A percentile compares a stretch with the other conserved stretches of the same genome.
These are phyloP conservation scores for Hybognathus amarus DNA, from an alignment of 2,797 vertebrate genomes.

Conservation along the genomic window DNA sequence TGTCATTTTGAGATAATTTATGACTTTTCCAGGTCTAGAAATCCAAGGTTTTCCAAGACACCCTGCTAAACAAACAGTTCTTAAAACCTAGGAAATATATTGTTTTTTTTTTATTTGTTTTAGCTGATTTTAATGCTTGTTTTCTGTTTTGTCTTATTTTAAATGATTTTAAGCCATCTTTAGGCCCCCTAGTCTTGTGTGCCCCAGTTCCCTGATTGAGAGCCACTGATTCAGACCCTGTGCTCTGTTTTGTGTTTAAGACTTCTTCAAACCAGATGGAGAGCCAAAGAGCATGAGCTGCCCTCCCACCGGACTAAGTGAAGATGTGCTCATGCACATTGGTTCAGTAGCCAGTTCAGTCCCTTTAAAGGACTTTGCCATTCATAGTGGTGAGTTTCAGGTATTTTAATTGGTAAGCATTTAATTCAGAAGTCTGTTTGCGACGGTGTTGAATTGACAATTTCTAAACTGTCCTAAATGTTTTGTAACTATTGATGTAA, in stretches of 20 bases:
- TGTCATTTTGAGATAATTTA: neutral
- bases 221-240: neutral
- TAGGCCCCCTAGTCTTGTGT: neutral
- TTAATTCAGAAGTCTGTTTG: neutral
- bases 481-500: neutral
- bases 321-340: conserved; percentile 84
- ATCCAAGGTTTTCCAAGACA: neutral
- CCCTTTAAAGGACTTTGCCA: conserved; percentile 88
- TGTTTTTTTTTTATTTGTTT: neutral
- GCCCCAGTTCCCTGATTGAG: neutral
- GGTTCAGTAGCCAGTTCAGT: conserved; percentile 88
- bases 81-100: neutral
- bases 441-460: neutral
- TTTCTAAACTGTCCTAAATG: neutral
- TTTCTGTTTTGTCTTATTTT: neutral
- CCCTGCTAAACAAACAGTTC: neutral
- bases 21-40: neutral
- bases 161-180: neutral
- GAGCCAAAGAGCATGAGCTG: conserved; percentile 89
- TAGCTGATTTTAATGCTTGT: neutral
- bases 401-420: neutral
- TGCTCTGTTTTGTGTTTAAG: conserved; percentile 65
- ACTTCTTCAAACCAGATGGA: conserved; percentile 90
- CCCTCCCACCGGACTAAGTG: conserved; percentile 83
- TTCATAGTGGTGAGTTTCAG: conserved; percentile 75